Percentiles rank a stretch among this genome's conserved stretches.
Evolutionary conservation across 2,888 invertebrate species (phyloP).

Genomic region (Cybosia mesomella): DNA sequence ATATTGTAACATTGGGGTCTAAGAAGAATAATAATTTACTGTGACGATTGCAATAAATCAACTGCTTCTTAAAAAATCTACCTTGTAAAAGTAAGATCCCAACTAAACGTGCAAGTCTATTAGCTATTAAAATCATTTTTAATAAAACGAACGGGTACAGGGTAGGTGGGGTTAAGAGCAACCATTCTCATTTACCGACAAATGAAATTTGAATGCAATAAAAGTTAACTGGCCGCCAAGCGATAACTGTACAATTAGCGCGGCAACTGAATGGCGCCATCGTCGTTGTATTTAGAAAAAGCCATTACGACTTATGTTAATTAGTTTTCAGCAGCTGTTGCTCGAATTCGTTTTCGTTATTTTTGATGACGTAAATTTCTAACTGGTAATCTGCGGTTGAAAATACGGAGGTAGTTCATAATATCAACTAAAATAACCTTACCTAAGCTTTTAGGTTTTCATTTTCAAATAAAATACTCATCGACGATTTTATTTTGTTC

Average conservation of each 20-base stretch:
- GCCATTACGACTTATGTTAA: constrained; percentile 28
- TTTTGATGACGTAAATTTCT: constrained; percentile 2
- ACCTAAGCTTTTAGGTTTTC: background rate
- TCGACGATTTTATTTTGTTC: no score
- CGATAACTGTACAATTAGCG: constrained; percentile 36
- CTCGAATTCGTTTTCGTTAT: constrained; percentile 9
- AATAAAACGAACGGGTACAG: constrained; percentile 35
- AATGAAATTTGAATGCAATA: constrained; percentile 54
- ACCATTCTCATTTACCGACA: constrained; percentile 51
- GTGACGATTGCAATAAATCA: no score
- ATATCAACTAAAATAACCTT: constrained; percentile 1
- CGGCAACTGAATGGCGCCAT: constrained; percentile 27
- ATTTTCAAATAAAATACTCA: background rate
- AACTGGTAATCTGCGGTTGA: background rate
- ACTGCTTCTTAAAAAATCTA: no score
- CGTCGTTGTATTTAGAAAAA: constrained; percentile 25
- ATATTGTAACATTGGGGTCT: no score
- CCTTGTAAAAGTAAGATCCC: background rate
- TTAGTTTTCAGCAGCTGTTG: constrained; percentile 20
- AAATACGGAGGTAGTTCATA: background rate
- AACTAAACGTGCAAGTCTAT: constrained; percentile 11
- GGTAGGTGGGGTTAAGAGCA: constrained; percentile 58
- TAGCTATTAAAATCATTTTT: constrained; percentile 43
- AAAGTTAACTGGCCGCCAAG: constrained; percentile 46
- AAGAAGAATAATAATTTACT: no score